Evolutionary conservation across 1,140 invertebrate genomes (phyloP), one percentile per base, ranked within the genome.

Genomic region (Polypedilum pembai): DNA sequence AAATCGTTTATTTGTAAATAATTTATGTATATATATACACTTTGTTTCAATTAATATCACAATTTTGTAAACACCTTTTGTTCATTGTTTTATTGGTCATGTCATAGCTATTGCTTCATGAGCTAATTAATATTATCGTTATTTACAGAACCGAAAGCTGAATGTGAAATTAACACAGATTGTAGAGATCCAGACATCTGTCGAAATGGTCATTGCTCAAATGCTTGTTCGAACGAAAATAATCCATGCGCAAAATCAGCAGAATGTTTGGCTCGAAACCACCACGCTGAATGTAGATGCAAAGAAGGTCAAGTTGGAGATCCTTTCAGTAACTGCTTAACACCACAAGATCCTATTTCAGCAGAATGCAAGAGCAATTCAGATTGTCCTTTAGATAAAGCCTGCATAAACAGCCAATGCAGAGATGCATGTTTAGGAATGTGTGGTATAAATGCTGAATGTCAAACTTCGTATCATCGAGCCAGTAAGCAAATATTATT

Each of bases 211-310:
- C 85, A 85, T 63, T 95, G 93, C 79, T 85, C 91, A 20, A 90
- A 91, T 81, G 93, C 92, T 2, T 96, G 94, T 78, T 82, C 85
- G 7, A 12, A 56, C 4, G 83, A 88, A 63, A 84, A 85, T 8
- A 91, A 89, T 77, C 89, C 91, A 17, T 96, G 94, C 82, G 91
- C 92, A 15, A 81, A 85, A 0, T 91, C 90, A 40, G 93, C 94
- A 1, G 87, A 92, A 75, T 96, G 94, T 77, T 84, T 87, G 73
- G 89, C 92, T 0, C 82, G 86, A 20, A 88, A 90, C 72, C 93
- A 95, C 80, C 87, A 88, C 76, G 91, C 92, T 8, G 81, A 87
- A 3, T 96, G 94, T 80, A 86, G 84, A 41, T 96, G 94, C 80
- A 87, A 92, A 24, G 79, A 86, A 2, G 90, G 89, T 41, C 86